Evolutionary conservation across 1,140 invertebrate genomes (phyloP).

Genomic region (Saccostrea glomerata): DNA sequence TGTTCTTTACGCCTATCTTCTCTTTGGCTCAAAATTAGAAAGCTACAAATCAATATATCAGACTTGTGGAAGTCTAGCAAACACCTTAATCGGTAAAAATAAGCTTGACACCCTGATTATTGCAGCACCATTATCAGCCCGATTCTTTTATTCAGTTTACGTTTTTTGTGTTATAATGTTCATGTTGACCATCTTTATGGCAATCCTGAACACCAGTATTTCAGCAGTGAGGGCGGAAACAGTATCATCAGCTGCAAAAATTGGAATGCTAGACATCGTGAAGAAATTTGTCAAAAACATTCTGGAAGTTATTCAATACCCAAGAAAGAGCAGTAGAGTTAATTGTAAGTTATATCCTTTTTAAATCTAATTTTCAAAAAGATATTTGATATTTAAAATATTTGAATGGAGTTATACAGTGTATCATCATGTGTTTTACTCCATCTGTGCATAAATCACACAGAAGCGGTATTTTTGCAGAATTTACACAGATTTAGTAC

Average conservation of each 20-base stretch:
- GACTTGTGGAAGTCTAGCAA: conserved; percentile 61
- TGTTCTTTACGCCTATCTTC: conserved; percentile 62
- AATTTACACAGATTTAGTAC: too few relatives aligned
- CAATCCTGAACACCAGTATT: conserved; percentile 87
- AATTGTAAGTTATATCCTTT: neutral
- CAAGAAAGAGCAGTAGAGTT: neutral
- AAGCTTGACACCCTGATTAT: conserved; percentile 85
- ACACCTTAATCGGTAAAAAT: conserved; percentile 86
- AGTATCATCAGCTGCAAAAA: conserved; percentile 54
- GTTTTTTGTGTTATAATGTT: conserved; percentile 89
- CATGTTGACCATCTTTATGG: conserved; percentile 89
- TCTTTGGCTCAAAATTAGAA: conserved; percentile 65
- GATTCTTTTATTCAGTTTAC: conserved; percentile 87
- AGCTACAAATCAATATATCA: conserved; percentile 66
- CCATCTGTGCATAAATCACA: too few relatives aligned
- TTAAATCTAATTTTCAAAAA: neutral
- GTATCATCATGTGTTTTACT: too few relatives aligned
- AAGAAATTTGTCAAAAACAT: conserved; percentile 48
- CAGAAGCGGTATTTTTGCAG: too few relatives aligned
- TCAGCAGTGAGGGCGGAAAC: conserved; percentile 55
- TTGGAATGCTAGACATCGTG: conserved; percentile 60
- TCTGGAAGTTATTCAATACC: conserved; percentile 7
- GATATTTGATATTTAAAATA: too few relatives aligned
- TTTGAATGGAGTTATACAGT: too few relatives aligned
- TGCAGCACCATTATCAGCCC: conserved; percentile 85